A percentile compares a stretch with the other conserved stretches of the same genome.
phyloP scores from a whole-genome alignment of 2,113 vertebrate genomes.

The Bambusicola thoracicus region DNA sequence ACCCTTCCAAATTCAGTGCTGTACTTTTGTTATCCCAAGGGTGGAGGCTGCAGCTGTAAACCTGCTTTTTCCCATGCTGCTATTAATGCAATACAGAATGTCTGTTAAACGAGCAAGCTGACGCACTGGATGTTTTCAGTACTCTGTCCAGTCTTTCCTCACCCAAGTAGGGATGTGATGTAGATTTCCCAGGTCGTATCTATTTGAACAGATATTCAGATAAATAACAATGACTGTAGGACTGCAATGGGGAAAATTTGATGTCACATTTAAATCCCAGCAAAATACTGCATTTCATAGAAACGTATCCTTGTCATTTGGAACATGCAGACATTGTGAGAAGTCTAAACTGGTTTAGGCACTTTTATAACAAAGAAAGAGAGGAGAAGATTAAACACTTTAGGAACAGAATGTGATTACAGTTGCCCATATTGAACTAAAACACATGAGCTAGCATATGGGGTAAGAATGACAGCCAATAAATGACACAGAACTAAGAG shows the following conservation, averaged over 20 bases:
- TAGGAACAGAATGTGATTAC: not conserved
- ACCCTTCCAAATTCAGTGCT: not conserved
- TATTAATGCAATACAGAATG: not conserved
- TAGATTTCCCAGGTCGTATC: not conserved
- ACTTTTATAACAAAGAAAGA: not conserved
- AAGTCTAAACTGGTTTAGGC: not conserved
- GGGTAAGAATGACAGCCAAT: not conserved
- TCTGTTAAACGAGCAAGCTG: not conserved
- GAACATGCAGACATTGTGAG: not conserved
- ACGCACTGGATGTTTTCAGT: not conserved
- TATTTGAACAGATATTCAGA: not conserved
- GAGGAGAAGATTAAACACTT: not conserved
- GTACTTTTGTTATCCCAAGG: accelerated
- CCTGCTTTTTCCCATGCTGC: not conserved
- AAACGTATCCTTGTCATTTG: not conserved
- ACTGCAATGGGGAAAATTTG: not conserved
- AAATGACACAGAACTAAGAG: not conserved
- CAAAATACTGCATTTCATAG: not conserved
- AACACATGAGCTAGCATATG: not conserved
- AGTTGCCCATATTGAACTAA: not conserved
- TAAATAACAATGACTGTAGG: no score
- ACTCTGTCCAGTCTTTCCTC: not conserved
- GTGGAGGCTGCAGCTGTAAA: not conserved
- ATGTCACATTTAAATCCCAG: not conserved
- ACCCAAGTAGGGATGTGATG: not conserved